A percentile compares a stretch with the other conserved stretches of the same genome.
Conservation (phyloP, 2,888 invertebrate species). For the Cheilosia impressa region DNA sequence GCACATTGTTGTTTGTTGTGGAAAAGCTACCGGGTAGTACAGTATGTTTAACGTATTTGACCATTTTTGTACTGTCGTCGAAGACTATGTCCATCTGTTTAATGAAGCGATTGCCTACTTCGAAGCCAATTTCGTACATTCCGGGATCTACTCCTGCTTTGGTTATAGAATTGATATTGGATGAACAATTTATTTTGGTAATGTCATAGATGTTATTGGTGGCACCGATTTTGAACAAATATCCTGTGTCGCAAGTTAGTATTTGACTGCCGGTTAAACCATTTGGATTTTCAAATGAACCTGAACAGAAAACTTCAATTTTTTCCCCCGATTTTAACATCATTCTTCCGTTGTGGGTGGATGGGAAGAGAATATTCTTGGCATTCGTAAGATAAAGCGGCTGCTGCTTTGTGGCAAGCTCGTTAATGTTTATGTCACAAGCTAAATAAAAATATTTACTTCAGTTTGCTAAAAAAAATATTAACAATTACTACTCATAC, state of each 20-base stretch:
- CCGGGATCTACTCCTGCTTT: slow-evolving; percentile 78
- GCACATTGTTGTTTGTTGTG: slow-evolving; percentile 81
- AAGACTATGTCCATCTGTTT: slow-evolving; percentile 82
- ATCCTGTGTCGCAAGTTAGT: slow-evolving; percentile 77
- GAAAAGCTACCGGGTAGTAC: slow-evolving; percentile 82
- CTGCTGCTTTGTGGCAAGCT: no score
- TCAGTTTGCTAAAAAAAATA: no score
- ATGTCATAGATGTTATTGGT: slow-evolving; percentile 76
- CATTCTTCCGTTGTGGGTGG: slow-evolving; percentile 78
- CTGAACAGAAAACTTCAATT: slow-evolving; percentile 80
- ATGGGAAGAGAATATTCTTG: slow-evolving; percentile 55
- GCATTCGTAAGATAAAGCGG: no score
- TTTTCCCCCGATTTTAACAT: slow-evolving; percentile 77
- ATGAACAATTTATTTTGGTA: slow-evolving; percentile 79
- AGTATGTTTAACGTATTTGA: slow-evolving; percentile 80
- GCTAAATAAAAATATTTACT: no score
- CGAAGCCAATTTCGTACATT: slow-evolving; percentile 32
- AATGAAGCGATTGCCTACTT: slow-evolving; percentile 77
- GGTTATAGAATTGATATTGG: slow-evolving; percentile 78
- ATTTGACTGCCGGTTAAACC: slow-evolving; percentile 65
- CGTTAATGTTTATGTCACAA: no score
- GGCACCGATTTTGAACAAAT: slow-evolving; percentile 76
- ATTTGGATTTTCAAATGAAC: slow-evolving; percentile 67
- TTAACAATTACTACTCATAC: no score
- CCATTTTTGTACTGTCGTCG: slow-evolving; percentile 79